phyloP scores from a whole-genome alignment of 2,113 vertebrate genomes.

The Cheilinus undulatus region DNA sequence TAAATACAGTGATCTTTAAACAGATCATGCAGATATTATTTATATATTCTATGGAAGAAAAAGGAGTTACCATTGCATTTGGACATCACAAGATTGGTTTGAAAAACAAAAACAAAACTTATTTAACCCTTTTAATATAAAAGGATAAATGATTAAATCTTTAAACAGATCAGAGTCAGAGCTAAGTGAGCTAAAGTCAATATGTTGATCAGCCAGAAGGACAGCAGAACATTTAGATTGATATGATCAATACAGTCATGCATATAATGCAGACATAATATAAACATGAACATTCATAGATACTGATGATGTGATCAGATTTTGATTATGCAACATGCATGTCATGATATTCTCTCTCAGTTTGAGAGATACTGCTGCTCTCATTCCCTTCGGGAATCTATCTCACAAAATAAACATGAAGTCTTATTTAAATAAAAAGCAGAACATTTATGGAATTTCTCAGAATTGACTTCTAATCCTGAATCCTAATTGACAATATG shows the following conservation, averaged over 20 bases:
- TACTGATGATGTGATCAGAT: conserved; percentile 29
- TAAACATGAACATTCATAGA: neutral
- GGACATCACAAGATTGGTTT: no score
- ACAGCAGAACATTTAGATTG: neutral
- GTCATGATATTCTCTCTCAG: conserved; percentile 14
- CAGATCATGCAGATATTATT: neutral
- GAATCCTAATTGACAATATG: no score
- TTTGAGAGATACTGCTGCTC: conserved; percentile 11
- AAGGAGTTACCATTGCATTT: no score
- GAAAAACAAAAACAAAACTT: neutral
- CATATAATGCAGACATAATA: neutral
- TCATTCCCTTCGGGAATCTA: conserved; percentile 28
- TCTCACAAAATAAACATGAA: neutral
- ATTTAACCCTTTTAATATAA: neutral
- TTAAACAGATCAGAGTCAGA: neutral
- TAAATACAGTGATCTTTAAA: conserved; percentile 4
- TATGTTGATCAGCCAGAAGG: neutral
- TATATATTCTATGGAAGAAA: neutral
- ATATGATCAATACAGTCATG: neutral
- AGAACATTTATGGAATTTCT: neutral
- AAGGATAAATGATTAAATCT: neutral
- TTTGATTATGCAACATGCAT: conserved; percentile 31
- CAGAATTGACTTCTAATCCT: no score
- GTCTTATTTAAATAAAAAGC: conserved; percentile 9
- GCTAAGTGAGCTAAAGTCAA: neutral